Evolutionary conservation across 2,113 vertebrate species (phyloP), one percentile per base, ranked within the genome.

Genomic region (Salvelinus sp.): DNA sequence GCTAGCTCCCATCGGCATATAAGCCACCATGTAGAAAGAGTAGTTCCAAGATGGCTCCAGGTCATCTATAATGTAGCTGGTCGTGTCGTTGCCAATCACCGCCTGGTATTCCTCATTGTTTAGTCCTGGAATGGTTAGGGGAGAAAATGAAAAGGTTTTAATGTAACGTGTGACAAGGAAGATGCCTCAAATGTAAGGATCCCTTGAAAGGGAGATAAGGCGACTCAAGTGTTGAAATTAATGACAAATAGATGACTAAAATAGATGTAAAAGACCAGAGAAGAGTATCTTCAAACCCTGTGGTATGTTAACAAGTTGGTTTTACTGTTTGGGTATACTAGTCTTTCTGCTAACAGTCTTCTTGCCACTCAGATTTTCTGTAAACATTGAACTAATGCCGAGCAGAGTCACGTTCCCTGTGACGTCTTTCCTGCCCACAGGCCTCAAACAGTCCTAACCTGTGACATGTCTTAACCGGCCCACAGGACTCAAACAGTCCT

Each of bases 61-160:
- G 88, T 99, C 98, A 79, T 98, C 97, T 54, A 99, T 94, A 78
- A 98, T 95, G 81, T 98, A 97, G 89, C 96, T 97, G 28, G 96
- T 98, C 9, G 98, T 99, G 87, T 99, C 97, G 50, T 99, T 99
- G 77, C 98, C 97, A 76, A 99, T 97, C 54, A 98, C 97, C 33
- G 97, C 95, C 85, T 99, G 98, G 83, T 99, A 98, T 81, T 99
- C 98, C 82, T 99, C 98, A 0, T 99, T 99, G 91, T 99, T 98
- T 76, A 98, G 92, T 87, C 98, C 98, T 98, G 90, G 60, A 78
- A 75, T 16, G 74, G 62, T 77, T 10, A 57, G 72, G 16, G 57
- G 5, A 85, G 28, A 12, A 30, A 1, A 74, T 74, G 20, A 70
- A 18, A 33, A 67, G 16, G 64, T 13, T 66, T 66, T 30, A 28